Conservation (phyloP, 2,888 invertebrate genomes). For the Ashinkailepas kermadecensis region DNA sequence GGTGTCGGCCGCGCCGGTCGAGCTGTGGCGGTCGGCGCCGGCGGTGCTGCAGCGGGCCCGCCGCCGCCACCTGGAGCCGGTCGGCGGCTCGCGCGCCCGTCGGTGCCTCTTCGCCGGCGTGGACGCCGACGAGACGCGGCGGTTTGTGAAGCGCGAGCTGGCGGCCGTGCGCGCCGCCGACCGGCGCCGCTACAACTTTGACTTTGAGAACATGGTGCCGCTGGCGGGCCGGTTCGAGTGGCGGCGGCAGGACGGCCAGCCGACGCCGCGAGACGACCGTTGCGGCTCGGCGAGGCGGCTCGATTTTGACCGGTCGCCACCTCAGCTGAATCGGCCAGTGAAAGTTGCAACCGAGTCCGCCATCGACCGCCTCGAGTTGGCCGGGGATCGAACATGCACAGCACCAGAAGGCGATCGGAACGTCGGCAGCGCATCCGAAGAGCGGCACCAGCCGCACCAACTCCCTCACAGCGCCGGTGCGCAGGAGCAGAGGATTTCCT, state of each 20-base stretch:
- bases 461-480: no score
- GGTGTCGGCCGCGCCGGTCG: background rate
- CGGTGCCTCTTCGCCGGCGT: slow-evolving; percentile 31
- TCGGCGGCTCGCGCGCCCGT: slow-evolving; percentile 1
- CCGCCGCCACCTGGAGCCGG: background rate
- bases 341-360: no score
- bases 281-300: no score
- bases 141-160: slow-evolving; percentile 31
- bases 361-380: no score
- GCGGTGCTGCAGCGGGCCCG: background rate
- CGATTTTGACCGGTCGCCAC: no score
- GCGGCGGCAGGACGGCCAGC: slow-evolving; percentile 6
- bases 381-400: no score
- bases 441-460: no score
- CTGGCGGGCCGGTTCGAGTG: slow-evolving; percentile 31
- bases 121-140: slow-evolving; percentile 30
- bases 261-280: no score
- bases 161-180: slow-evolving; percentile 29
- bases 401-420: no score
- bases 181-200: slow-evolving; percentile 30
- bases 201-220: slow-evolving; percentile 30
- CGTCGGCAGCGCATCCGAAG: no score
- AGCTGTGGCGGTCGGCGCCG: background rate
- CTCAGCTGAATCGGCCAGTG: no score
- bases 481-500: no score